phyloP scores from a whole-genome alignment of 1,140 invertebrate genomes.

The Myzus persicae region DNA sequence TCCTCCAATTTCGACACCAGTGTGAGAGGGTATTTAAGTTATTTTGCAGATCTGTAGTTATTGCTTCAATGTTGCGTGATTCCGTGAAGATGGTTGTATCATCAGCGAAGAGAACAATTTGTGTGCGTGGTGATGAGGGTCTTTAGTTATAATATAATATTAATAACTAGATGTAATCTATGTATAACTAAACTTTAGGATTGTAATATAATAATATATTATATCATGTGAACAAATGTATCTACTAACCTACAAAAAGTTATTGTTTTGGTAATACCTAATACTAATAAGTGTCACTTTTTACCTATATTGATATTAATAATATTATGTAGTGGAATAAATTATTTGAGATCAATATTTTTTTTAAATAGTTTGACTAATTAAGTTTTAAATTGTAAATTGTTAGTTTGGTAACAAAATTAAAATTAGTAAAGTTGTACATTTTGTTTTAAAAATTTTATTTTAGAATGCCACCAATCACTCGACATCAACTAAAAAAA shows the following conservation, averaged over 20 bases:
- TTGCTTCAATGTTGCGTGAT: no score
- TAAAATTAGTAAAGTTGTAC: neutral
- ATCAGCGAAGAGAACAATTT: no score
- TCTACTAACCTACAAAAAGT: neutral
- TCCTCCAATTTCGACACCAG: no score
- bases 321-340: no score
- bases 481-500: constrained; percentile 11
- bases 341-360: neutral
- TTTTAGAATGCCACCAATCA: constrained; percentile 46
- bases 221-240: neutral
- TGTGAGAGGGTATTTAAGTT: no score
- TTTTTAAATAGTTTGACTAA: neutral
- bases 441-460: neutral
- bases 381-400: neutral
- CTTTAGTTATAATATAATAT: neutral
- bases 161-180: neutral
- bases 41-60: no score
- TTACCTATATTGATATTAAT: no score
- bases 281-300: no score
- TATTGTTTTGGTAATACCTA: neutral
- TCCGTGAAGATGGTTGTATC: no score
- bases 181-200: no score
- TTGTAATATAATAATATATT: no score
- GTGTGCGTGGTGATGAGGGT: no score
- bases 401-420: neutral